Evolutionary conservation across 2,888 invertebrate species (phyloP), one percentile per base, ranked within the genome.

Genomic region (Protophormia terraenovae): DNA sequence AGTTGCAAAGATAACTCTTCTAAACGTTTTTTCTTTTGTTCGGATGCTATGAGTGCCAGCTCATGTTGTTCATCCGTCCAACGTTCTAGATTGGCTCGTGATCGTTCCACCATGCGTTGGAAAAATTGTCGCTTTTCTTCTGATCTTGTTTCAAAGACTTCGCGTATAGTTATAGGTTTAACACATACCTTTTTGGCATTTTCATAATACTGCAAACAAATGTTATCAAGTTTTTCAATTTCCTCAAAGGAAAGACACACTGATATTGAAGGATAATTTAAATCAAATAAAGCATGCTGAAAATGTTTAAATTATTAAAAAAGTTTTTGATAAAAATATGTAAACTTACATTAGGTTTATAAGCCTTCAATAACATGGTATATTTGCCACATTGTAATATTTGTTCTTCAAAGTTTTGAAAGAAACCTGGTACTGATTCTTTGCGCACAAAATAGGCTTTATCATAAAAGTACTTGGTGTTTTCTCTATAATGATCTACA

Each of bases 351-450:
- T 94, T 94, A 5, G 96, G 95, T 89, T 95, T 95, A 88, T 95
- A 96, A 0, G 95, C 92, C 91, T 95, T 96, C 16, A 97, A 91
- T 32, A 97, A 92, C 89, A 95, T 94, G 88, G 96, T 94, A 12
- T 96, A 95, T 91, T 96, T 96, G 0, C 97, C 97, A 89, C 96
- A 96, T 50, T 95, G 93, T 24, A 97, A 91, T 90, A 97, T 96
- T 76, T 94, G 94, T 50, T 94, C 94, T 2, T 95, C 94, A 35
- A 95, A 91, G 32, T 95, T 94, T 8, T 93, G 92, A 32, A 97
- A 91, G 89, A 96, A 97, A 79, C 95, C 95, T 0, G 97, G 97
- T 4, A 96, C 93, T 0, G 90, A 89, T 72, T 91, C 90, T 12
- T 87, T 88, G 1, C 89, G 89, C 10, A 93, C 88, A 82, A 88